These are phyloP conservation scores for Cairina moschata DNA, from an alignment of 2,113 vertebrate species.

Conservation along the genomic window DNA sequence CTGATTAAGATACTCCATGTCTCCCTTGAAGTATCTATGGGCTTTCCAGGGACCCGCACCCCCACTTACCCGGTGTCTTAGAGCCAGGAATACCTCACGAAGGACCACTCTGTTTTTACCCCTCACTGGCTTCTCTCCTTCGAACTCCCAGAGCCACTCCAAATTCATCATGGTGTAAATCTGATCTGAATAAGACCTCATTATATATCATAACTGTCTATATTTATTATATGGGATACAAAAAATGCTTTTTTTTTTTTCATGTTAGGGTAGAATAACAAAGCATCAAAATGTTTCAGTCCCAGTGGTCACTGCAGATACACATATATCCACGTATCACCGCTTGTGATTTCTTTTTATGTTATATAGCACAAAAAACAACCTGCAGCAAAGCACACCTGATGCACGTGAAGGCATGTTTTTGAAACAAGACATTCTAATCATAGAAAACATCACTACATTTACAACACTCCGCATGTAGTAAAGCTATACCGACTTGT, in stretches of 20 bases:
- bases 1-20: not conserved
- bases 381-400: not conserved
- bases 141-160: not conserved
- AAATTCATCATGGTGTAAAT: not conserved
- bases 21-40: not conserved
- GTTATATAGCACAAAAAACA: not conserved
- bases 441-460: not conserved
- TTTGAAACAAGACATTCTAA: not conserved
- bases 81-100: not conserved
- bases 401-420: not conserved
- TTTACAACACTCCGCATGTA: not conserved
- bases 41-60: not conserved
- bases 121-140: not conserved
- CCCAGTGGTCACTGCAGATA: not conserved
- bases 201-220: not conserved
- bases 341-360: not conserved
- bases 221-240: not conserved
- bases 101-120: not conserved
- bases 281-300: not conserved
- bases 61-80: not conserved
- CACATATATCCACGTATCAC: not conserved
- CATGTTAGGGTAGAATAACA: not conserved
- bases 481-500: not conserved
- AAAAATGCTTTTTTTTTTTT: not conserved
- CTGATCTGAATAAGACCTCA: not conserved